Evolutionary conservation across 2,888 invertebrate genomes (phyloP).

Genomic region (Temnothorax ravouxi): DNA sequence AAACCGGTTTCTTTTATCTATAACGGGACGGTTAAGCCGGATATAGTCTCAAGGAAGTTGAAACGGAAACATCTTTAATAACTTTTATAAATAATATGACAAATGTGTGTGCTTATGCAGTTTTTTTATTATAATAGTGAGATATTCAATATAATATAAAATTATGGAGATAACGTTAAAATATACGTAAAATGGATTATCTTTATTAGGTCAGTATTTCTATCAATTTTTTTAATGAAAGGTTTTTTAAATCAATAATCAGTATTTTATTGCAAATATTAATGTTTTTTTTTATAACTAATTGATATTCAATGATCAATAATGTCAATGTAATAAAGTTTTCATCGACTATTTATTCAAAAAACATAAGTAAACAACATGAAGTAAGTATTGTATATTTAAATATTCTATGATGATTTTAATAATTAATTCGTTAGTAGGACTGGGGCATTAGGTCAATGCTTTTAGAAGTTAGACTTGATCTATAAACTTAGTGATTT

Average conservation of each 20-base stretch:
- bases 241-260: neutral
- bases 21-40: conserved; percentile 67
- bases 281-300: conserved; percentile 3
- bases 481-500: conserved; percentile 34
- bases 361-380: neutral
- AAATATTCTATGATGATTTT: neutral
- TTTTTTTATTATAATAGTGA: conserved; percentile 1
- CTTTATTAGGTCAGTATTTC: neutral
- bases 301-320: neutral
- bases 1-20: conserved; percentile 65
- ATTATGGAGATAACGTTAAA: neutral
- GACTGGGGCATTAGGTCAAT: conserved; percentile 26
- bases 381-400: neutral
- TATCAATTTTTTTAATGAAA: neutral
- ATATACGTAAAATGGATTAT: conserved; percentile 2
- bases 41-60: neutral
- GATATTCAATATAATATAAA: neutral
- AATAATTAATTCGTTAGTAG: neutral
- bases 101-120: neutral
- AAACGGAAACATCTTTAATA: conserved; percentile 4
- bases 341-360: neutral
- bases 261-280: neutral
- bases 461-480: conserved; percentile 37
- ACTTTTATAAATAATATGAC: conserved; percentile 8
- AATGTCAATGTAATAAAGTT: neutral